These are phyloP conservation scores for Mizuhopecten yessoensis DNA, from an alignment of 1,140 invertebrate species.

Conservation along the genomic window DNA sequence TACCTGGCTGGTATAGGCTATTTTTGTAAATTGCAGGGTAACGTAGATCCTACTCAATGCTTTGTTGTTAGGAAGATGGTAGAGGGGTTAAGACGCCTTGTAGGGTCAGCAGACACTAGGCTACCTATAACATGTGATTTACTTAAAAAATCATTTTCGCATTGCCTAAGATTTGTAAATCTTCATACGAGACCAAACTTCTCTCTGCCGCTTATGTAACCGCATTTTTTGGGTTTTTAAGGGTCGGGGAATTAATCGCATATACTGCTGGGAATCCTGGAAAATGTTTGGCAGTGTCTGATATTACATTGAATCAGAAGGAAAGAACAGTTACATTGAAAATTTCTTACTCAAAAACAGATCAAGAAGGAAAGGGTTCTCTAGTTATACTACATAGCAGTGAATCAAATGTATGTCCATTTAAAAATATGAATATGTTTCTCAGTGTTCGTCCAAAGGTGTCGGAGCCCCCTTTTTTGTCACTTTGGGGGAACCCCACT, in stretches of 20 bases:
- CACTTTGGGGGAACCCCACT: slow-evolving; percentile 40
- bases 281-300: background rate
- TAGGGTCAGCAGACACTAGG: slow-evolving; percentile 41
- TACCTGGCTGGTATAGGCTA: slow-evolving; percentile 41
- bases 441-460: too few relatives aligned
- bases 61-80: slow-evolving; percentile 46
- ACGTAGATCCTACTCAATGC: slow-evolving; percentile 17
- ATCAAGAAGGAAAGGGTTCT: too few relatives aligned
- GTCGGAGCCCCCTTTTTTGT: background rate
- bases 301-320: background rate
- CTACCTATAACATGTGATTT: slow-evolving; percentile 37
- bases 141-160: slow-evolving; percentile 28
- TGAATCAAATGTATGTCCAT: too few relatives aligned
- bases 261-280: slow-evolving; percentile 10
- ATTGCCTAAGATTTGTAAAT: slow-evolving; percentile 7
- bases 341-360: background rate
- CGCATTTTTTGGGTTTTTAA: slow-evolving; percentile 45
- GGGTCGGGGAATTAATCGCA: too few relatives aligned
- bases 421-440: too few relatives aligned
- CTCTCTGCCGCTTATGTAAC: background rate
- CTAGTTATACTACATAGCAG: too few relatives aligned
- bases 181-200: slow-evolving; percentile 46
- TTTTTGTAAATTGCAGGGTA: slow-evolving; percentile 41
- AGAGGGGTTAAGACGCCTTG: slow-evolving; percentile 41
- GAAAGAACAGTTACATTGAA: too few relatives aligned